Base-by-base conservation (phyloP, 1,140 invertebrate genomes). In the Vollenhovia emeryi region DNA sequence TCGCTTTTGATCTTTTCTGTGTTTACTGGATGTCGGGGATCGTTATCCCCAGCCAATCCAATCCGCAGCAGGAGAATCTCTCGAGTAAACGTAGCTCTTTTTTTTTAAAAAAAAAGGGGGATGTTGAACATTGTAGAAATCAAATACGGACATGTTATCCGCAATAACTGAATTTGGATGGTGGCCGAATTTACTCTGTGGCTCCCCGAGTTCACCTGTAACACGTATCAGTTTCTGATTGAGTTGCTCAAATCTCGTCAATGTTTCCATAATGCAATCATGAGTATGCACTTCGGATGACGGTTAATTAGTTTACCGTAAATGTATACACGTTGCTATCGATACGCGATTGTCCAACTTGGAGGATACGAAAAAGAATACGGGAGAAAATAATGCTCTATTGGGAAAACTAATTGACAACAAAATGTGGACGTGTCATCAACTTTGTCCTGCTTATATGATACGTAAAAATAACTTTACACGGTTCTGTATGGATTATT, bases 101-200 rank as follows among this genome's bases (percentile, higher is more conserved):
- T n/a, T 45, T 15, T 18, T 48, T 18, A 48, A 40, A 27, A 40
- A 68, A 64, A 66, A 21, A n/a, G 21, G 2, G 18, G 11, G 15
- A 66, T 66, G n/a, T 68, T 24, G 21, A 68, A 40, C n/a, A 79
- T 40, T 68, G 4, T 79, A 52, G 36, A 79, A 68, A 48, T 40
- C 62, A 1, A 79, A 52, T 9, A 60, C 30, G 27, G 8, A 8
- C 13, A 40, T 43, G 9, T 55, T 40, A 27, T 27, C 33, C 8
- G 24, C 33, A 30, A 71, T 36, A 57, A 33, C 36, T 6, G 24
- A 80, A 52, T 36, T 36, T 27, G 24, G 8, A 43, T 4, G 30
- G 52, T 40, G 45, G 7, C 18, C 8, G 24, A 80, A 45, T 71
- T 82, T 71, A 27, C 21, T 71, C 68, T 69, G 64, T 24, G 66